A percentile compares a stretch with the other conserved stretches of the same genome.
Evolutionary conservation across 2,888 invertebrate species (phyloP).

Genomic region (Exocentrus adspersus): DNA sequence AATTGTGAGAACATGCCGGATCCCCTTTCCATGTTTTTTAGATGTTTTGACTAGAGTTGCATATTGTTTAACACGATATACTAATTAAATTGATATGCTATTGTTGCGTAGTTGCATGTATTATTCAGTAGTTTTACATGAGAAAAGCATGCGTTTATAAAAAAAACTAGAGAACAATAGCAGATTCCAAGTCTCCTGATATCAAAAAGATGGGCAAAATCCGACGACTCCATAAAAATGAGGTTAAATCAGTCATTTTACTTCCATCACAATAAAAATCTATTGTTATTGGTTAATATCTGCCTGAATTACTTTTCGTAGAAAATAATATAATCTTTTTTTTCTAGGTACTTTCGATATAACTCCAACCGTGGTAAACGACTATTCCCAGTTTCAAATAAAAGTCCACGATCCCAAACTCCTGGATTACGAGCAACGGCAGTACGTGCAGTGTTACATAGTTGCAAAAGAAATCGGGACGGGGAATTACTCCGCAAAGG

Average conservation of each 20-base stretch:
- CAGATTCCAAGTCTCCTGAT: too few relatives aligned
- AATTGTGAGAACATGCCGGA: not conserved
- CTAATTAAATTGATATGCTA: not conserved
- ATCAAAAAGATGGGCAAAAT: too few relatives aligned
- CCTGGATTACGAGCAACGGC: slow-evolving; percentile 85
- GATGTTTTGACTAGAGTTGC: not conserved
- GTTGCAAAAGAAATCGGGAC: slow-evolving; percentile 83
- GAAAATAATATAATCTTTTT: not conserved
- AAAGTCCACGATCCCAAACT: slow-evolving; percentile 83
- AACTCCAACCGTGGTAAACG: slow-evolving; percentile 82
- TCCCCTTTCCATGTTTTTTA: not conserved
- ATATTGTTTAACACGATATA: not conserved
- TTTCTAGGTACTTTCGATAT: slow-evolving; percentile 79
- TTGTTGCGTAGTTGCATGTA: not conserved
- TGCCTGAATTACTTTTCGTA: too few relatives aligned
- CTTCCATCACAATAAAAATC: too few relatives aligned
- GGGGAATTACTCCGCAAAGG: slow-evolving; percentile 77
- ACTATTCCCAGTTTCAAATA: slow-evolving; percentile 76
- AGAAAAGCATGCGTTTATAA: too few relatives aligned
- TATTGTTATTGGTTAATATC: too few relatives aligned
- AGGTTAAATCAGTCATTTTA: too few relatives aligned
- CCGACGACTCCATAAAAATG: too few relatives aligned
- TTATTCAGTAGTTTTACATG: not conserved
- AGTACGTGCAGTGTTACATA: slow-evolving; percentile 77
- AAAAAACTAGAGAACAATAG: not conserved